Evolutionary conservation across 2,113 vertebrate genomes (phyloP).

Genomic region (Himantopus leucocephalus): DNA sequence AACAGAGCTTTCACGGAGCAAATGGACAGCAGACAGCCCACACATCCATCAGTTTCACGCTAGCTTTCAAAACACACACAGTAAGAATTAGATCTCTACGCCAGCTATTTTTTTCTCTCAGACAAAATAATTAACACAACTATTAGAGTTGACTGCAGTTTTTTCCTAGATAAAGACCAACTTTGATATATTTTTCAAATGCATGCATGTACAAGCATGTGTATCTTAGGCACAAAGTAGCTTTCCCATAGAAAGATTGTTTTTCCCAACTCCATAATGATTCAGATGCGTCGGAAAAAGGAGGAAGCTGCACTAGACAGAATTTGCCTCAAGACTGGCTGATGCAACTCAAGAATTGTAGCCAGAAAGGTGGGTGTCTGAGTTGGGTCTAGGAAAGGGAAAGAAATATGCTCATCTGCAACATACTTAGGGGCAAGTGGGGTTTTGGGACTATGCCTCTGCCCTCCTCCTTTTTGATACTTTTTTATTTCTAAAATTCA

Average conservation of each 20-base stretch:
- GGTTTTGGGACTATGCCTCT: neutral
- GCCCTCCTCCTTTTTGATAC: neutral
- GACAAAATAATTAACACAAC: slow-evolving; percentile 37
- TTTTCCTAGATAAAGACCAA: neutral
- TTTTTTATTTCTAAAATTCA: neutral
- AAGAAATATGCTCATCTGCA: neutral
- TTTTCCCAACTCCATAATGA: neutral
- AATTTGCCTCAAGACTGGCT: slow-evolving; percentile 41
- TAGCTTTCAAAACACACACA: neutral
- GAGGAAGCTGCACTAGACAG: neutral
- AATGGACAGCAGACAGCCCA: neutral
- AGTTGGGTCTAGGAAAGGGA: neutral
- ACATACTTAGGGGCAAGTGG: neutral
- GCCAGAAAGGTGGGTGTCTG: slow-evolving; percentile 21
- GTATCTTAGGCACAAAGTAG: neutral
- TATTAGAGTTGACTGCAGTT: neutral
- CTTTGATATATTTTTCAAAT: neutral
- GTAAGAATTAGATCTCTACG: neutral
- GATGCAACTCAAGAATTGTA: neutral
- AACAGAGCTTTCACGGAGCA: neutral
- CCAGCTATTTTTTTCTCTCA: neutral
- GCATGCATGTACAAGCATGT: neutral
- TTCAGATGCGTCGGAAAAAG: neutral
- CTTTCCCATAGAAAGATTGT: neutral
- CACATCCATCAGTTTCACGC: neutral